Conservation (phyloP, 1,140 invertebrate genomes). For the Spodoptera frugiperda region DNA sequence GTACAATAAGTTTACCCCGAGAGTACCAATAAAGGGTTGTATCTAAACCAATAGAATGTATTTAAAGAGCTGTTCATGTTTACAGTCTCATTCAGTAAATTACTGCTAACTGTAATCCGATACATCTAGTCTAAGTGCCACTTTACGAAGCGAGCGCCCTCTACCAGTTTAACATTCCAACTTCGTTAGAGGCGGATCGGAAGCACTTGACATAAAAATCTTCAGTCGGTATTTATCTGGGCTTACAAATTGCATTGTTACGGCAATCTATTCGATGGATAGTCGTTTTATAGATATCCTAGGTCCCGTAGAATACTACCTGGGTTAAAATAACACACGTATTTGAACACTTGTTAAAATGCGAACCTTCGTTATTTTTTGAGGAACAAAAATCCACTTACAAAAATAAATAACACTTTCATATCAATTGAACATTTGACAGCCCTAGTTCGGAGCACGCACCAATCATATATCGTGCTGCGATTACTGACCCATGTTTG, state of each 20-base stretch:
- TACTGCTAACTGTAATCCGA: conserved; percentile 5
- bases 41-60: neutral
- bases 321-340: too few relatives aligned
- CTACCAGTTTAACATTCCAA: neutral
- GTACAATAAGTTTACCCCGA: too few relatives aligned
- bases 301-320: too few relatives aligned
- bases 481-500: neutral
- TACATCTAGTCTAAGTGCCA: conserved; percentile 1
- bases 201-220: neutral
- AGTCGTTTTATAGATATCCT: too few relatives aligned
- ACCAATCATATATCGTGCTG: conserved; percentile 5
- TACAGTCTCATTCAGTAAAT: neutral
- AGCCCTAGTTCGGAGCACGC: neutral
- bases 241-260: neutral
- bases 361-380: too few relatives aligned
- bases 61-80: neutral
- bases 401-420: too few relatives aligned
- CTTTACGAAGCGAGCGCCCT: neutral
- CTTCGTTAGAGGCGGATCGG: neutral
- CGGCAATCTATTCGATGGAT: too few relatives aligned
- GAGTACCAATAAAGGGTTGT: neutral
- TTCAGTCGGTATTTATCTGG: neutral
- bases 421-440: too few relatives aligned
- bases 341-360: too few relatives aligned
- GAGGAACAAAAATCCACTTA: too few relatives aligned